phyloP scores from a whole-genome alignment of 2,113 vertebrate species.

The Enhydra lutris region DNA sequence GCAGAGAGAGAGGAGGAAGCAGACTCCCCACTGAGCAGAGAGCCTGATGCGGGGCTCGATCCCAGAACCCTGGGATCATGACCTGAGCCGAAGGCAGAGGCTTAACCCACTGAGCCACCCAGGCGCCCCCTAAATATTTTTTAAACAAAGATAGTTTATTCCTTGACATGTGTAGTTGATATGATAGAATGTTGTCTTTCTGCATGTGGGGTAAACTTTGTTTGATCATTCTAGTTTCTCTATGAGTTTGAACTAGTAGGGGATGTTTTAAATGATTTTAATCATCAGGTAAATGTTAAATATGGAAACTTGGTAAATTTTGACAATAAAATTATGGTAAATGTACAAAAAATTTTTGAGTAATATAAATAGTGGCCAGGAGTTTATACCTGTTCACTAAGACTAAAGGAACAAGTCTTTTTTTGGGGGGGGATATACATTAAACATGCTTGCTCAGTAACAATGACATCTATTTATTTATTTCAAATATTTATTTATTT shows the following conservation, averaged over 20 bases:
- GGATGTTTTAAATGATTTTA: slow-evolving; percentile 14
- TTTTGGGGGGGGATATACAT: background rate
- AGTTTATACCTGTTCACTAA: background rate
- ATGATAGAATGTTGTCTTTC: background rate
- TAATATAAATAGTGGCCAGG: background rate
- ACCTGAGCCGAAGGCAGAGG: too few species aligned
- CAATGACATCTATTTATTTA: background rate
- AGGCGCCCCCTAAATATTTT: background rate
- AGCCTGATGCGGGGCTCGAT: too few species aligned
- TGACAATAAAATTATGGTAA: background rate
- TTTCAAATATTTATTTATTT: background rate
- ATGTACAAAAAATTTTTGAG: background rate
- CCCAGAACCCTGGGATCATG: too few species aligned
- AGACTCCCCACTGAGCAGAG: too few species aligned
- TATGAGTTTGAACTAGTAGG: background rate
- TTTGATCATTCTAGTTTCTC: slow-evolving; percentile 1
- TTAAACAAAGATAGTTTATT: background rate
- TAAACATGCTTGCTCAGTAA: background rate
- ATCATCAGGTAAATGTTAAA: slow-evolving; percentile 26
- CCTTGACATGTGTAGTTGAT: background rate
- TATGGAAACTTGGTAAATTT: background rate
- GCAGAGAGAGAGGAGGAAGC: too few species aligned
- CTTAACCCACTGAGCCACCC: too few species aligned
- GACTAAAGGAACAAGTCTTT: background rate
- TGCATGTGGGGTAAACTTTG: background rate